Evolutionary conservation across 64 coral and sea anemone species (phyloP), one percentile per base, ranked within the genome.

Genomic region (Dendronephthya gigantea): DNA sequence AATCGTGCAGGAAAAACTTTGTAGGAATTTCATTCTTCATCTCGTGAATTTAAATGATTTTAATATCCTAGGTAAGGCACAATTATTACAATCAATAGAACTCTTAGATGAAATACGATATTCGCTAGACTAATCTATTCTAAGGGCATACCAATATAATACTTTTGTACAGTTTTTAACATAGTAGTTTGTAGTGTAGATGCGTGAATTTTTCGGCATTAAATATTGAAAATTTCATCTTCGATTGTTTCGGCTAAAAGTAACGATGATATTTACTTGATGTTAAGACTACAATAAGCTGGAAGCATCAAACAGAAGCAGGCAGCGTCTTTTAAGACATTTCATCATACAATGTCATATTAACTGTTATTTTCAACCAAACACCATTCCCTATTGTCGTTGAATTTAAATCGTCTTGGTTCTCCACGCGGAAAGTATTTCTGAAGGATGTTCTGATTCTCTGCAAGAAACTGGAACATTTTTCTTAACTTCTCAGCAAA

Each of bases 31-130:
- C 51, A 62, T 98, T 31, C 86, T 98, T 87, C 95, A 98, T 48
- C 55, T 98, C 8, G 82, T 98, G 13, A 98, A 93, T 45, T 82
- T 98, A 56, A 82, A 90, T 48, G 95, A 98, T 81, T 98, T 98
- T 49, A 92, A 98, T 51, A 79, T 79, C 29, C 32, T 79, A 79
- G 72, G 72, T 36, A 79, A 79, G 29, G 29, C 72, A 79, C 72
- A 79, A 28, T 34, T 79, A 39, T 17, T 79, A 16, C 72, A 79
- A 34, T 36, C 72, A 28, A 36, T 79, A 12, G 72, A 79, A 79
- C 29, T 79, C 9, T 34, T 79, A 29, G 72, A 79, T 29, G 72
- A 79, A 35, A 34, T 79, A 33, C 34, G 29, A 34, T 12, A 35
- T 34, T 79, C 72, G 72, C 25, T 79, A 39, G 10, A 17, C 15